Evolutionary conservation across 1,140 invertebrate species (phyloP).

Genomic region (Diachasma alloeum): DNA sequence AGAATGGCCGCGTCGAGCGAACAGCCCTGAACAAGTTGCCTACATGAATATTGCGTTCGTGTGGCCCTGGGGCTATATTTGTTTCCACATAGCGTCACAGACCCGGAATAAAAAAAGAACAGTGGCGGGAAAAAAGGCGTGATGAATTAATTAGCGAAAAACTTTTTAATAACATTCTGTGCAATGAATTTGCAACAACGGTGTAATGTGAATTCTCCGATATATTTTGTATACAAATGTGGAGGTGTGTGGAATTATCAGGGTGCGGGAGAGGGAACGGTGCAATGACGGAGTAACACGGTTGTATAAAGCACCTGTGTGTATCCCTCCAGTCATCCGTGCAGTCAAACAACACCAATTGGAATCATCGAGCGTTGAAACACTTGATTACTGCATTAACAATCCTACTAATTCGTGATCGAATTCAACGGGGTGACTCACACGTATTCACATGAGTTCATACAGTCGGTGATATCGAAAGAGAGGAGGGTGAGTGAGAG

Average conservation of each 20-base stretch:
- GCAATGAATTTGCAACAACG: background rate
- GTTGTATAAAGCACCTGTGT: constrained; percentile 28
- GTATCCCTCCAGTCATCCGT: constrained; percentile 45
- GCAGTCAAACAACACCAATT: constrained; percentile 10
- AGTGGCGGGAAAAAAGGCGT: background rate
- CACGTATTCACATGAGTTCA: background rate
- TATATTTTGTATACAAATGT: background rate
- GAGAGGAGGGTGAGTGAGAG: background rate
- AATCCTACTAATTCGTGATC: constrained; percentile 52
- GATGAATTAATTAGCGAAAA: constrained; percentile 1
- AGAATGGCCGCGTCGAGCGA: constrained; percentile 43
- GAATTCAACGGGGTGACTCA: background rate
- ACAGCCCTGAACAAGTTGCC: constrained; percentile 45
- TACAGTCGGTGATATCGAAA: background rate
- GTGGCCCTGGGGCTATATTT: constrained; percentile 6
- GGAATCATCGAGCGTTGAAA: constrained; percentile 60
- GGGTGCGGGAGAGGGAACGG: background rate
- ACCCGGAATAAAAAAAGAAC: background rate
- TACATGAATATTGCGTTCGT: constrained; percentile 40
- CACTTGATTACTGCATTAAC: constrained; percentile 62
- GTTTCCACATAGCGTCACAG: background rate
- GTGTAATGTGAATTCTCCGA: background rate
- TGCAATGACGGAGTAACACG: background rate
- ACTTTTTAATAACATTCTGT: background rate
- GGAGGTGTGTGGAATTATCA: background rate